Conservation (phyloP, 1,140 invertebrate species). For the Lepidotrigona ventralis region DNA sequence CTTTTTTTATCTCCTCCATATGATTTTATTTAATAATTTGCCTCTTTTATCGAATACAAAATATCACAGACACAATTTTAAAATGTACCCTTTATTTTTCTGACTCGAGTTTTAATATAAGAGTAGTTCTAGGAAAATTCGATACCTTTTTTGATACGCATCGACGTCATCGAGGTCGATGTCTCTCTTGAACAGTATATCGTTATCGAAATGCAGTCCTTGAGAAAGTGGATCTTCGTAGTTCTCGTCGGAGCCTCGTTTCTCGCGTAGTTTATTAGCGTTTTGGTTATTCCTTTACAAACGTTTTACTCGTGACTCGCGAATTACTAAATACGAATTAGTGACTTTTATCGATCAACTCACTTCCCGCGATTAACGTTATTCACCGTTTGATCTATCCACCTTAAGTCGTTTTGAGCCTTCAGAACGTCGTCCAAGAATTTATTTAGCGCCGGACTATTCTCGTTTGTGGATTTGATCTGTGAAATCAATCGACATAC, state of each 20-base stretch:
- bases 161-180: neutral
- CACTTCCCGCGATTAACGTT: conserved; percentile 32
- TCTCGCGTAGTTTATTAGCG: conserved; percentile 44
- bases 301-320: neutral
- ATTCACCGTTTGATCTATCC: conserved; percentile 64
- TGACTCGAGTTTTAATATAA: no score
- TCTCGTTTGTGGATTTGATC: neutral
- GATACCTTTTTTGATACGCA: neutral
- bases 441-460: conserved; percentile 52
- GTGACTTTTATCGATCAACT: conserved; percentile 11
- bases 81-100: no score
- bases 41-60: no score
- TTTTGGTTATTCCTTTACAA: neutral
- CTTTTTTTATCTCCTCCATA: no score
- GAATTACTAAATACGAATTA: no score
- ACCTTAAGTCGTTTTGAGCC: conserved; percentile 66
- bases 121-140: neutral
- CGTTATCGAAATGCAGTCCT: conserved; percentile 21
- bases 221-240: conserved; percentile 24
- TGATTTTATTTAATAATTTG: no score
- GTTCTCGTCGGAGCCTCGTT: conserved; percentile 41
- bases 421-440: conserved; percentile 66
- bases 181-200: conserved; percentile 21
- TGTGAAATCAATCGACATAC: neutral
- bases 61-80: no score